Evolutionary conservation across 1,140 invertebrate genomes (phyloP).

Genomic region (Palaemon carinicauda): DNA sequence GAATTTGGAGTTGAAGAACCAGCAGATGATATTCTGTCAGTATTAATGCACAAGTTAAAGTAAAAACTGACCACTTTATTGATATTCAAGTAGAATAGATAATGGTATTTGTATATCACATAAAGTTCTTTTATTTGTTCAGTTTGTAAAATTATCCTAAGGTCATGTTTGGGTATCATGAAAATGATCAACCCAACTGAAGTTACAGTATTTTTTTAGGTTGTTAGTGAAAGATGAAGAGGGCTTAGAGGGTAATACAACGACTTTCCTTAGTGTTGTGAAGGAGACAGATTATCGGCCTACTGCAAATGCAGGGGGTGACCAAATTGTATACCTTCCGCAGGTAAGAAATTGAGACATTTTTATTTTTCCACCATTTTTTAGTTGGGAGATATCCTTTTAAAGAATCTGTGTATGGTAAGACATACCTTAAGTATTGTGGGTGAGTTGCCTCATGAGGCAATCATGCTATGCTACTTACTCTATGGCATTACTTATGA

Average conservation of each 20-base stretch:
- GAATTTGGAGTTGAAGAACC: no score
- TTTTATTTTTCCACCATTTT: not conserved
- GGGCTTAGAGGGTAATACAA: conserved; percentile 83
- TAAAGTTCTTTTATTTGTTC: not conserved
- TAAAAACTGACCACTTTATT: no score
- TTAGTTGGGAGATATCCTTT: not conserved
- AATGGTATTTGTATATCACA: not conserved
- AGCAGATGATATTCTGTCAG: no score
- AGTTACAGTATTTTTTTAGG: conserved; percentile 64
- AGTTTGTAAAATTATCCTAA: not conserved
- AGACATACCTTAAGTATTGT: no score
- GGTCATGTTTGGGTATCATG: no score
- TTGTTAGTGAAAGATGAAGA: conserved; percentile 92
- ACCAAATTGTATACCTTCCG: conserved; percentile 89
- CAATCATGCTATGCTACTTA: no score
- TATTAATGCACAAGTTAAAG: no score
- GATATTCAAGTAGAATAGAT: no score
- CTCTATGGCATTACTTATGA: no score
- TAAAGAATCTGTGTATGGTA: no score
- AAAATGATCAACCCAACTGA: no score
- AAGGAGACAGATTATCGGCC: conserved; percentile 94
- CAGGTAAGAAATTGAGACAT: conserved; percentile 50
- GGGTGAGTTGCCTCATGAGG: no score
- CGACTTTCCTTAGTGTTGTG: conserved; percentile 87
- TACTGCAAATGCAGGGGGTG: conserved; percentile 90